Evolutionary conservation across 2,888 invertebrate species (phyloP), one percentile per base, ranked within the genome.

Genomic region (Lagria hirta): DNA sequence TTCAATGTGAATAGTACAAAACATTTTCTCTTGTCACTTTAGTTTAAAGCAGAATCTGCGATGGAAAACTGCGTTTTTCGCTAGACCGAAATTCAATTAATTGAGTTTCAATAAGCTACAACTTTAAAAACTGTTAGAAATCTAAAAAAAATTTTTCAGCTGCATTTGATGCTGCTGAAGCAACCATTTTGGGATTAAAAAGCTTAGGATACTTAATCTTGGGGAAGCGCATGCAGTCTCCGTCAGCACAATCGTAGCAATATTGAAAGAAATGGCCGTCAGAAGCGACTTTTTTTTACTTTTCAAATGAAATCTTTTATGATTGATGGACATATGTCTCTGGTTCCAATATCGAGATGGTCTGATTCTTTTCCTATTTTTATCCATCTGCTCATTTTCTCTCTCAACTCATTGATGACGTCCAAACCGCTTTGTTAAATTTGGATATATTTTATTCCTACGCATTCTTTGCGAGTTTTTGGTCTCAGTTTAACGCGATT

Each of bases 251-350:
- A 49, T 32, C 40, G 47, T 48, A 51, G 46, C 50, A 44, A 57
- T 60, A 58, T 59, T 60, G 54, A 48, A 51, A 49, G 50, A 46
- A 51, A 42, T 42, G 48, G 43, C 12, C 37, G 51, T 48, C 45
- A 43, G 35, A 48, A 37, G 29, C 17, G 35, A 35, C 32, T 44
- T 49, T 51, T n/a, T n/a, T 56, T 58, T 55, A 52, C 54, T 58
- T 59, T 54, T 55, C 54, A 61, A 61, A 62, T 61, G 61, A 59
- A 62, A 62, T 55, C 51, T 56, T 56, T 57, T 58, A 59, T 62
- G 64, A 64, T 64, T 62, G 64, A 64, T 62, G 54, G 62, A 61
- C 52, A 53, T 40, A 44, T 50, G 50, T 52, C 50, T 26, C 41
- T 38, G 30, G 50, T 20, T 17, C 36, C 35, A 35, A 52, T 55